Percentiles rank a stretch among this genome's conserved stretches.
phyloP scores from a whole-genome alignment of 2,888 invertebrate species.

The Dynastes grantii region DNA sequence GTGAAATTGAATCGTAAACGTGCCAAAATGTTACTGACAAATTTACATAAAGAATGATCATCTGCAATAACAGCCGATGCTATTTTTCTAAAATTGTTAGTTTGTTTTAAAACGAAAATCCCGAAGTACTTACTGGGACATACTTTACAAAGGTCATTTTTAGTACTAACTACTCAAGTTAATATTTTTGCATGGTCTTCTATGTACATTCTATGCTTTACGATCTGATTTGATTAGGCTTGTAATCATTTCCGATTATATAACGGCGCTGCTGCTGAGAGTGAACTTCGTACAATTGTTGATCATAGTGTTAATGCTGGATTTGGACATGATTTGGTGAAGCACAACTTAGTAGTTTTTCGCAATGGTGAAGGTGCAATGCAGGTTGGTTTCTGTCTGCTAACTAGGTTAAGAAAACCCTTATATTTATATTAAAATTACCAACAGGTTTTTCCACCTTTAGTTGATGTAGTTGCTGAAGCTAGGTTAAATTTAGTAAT shows the following conservation, averaged over 20 bases:
- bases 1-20: too few species aligned
- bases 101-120: too few species aligned
- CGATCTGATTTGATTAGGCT: conserved; percentile 70
- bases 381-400: conserved; percentile 74
- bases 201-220: neutral
- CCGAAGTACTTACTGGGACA: too few species aligned
- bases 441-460: conserved; percentile 81
- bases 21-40: too few species aligned
- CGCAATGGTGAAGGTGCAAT: conserved; percentile 94
- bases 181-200: too few species aligned
- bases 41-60: too few species aligned
- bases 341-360: conserved; percentile 96
- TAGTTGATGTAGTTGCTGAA: conserved; percentile 97
- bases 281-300: conserved; percentile 86
- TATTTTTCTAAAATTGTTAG: too few species aligned
- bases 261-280: conserved; percentile 95
- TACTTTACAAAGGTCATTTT: too few species aligned
- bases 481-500: conserved; percentile 97
- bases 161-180: too few species aligned
- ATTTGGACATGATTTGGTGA: conserved; percentile 93
- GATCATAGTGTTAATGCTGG: conserved; percentile 81
- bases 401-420: neutral
- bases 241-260: conserved; percentile 90
- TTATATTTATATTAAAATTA: neutral
- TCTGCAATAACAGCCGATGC: too few species aligned